Base-by-base conservation (phyloP, 2,113 vertebrate species). In the Laticauda laticaudata region DNA sequence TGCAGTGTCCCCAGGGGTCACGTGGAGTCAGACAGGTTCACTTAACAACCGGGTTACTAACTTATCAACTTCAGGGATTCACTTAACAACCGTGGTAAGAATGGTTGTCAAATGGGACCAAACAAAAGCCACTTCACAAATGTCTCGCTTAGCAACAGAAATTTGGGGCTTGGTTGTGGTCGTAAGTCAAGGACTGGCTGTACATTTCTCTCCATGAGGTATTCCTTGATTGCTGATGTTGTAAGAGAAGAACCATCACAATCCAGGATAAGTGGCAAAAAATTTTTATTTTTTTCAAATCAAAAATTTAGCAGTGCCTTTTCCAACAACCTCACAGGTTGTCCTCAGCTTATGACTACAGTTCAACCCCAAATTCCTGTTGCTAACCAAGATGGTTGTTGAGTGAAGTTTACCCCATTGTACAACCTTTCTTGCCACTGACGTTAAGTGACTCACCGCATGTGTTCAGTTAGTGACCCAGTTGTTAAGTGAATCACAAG, bases 221-320 rank as follows among this genome's bases (percentile, higher is more conserved):
- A 95, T 93, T 97, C 94, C 92, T 92, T 93, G 92, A 89, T 92
- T 94, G 92, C 93, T 0, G 3, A 20, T 5, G 6, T 81, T 81
- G n/a, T 81, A 81, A 39, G 5, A 75, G 69, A 18, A 39, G 34
- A 21, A 21, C 6, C 6, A 3, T 81, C 34, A 39, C 2, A 39
- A 6, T 39, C 14, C 34, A 75, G 2, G n/a, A 3, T 20, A 20
- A 34, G 18, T 8, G 34, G 69, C 69, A 75, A 75, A 43, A n/a
- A 43, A 43, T 43, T 43, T 4, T 5, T 45, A 3, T 45, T 45
- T 45, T 45, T 45, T 45, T 14, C 3, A 64, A 64, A 64, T 3
- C 64, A 75, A 34, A 20, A 39, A 81, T 39, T 6, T 39, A 15
- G 18, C 18, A 39, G 69, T 21, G n/a, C 18, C 6, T 81, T 81